Conservation (phyloP, 1,140 invertebrate genomes). For the Palaemon carinicauda region DNA sequence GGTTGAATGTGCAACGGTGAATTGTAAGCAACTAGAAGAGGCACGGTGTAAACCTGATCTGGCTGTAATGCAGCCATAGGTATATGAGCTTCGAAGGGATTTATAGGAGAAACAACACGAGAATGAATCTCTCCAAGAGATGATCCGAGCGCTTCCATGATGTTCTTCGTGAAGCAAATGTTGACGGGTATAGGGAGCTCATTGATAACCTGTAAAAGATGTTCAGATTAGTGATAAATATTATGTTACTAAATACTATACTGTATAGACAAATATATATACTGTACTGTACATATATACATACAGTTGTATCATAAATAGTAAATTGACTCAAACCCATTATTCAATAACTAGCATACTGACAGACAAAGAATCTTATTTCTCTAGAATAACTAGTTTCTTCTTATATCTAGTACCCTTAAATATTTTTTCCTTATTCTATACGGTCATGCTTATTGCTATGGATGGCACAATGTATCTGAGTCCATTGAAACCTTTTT, state of each 20-base stretch:
- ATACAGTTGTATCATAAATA: too few species aligned
- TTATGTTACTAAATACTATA: not conserved
- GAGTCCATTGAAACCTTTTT: too few species aligned
- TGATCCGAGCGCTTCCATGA: conserved; percentile 27
- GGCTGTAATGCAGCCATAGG: conserved; percentile 77
- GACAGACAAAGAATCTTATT: too few species aligned
- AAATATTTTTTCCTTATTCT: too few species aligned
- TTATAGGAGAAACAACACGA: conserved; percentile 70
- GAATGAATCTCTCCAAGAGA: conserved; percentile 12
- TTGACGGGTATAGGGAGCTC: conserved; percentile 79
- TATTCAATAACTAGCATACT: too few species aligned
- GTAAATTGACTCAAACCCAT: too few species aligned
- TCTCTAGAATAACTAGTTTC: too few species aligned
- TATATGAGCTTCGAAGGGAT: conserved; percentile 80
- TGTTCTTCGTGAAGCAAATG: conserved; percentile 59
- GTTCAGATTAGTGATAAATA: not conserved
- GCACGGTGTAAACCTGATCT: conserved; percentile 77
- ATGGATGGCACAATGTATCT: too few species aligned
- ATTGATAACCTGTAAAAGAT: conserved; percentile 74
- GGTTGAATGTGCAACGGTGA: conserved; percentile 79
- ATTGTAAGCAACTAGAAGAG: conserved; percentile 81
- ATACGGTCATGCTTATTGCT: too few species aligned
- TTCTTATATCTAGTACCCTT: too few species aligned
- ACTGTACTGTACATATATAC: too few species aligned
- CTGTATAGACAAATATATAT: too few species aligned